phyloP scores from a whole-genome alignment of 2,113 vertebrate species.

The Sinocyclocheilus rhinocerous region DNA sequence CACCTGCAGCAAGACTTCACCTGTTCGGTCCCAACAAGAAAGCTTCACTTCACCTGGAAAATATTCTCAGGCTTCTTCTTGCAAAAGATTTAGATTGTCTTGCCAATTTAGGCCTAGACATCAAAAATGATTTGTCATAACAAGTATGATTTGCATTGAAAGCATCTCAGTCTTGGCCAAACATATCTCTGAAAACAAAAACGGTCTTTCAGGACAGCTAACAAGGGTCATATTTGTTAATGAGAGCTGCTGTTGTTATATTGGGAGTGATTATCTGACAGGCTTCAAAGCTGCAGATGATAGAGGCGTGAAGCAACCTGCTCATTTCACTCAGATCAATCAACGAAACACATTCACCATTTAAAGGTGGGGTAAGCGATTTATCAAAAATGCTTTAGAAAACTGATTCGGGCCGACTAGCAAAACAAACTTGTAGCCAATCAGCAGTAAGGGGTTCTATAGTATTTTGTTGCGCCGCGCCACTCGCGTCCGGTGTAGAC shows the following conservation, averaged over 20 bases:
- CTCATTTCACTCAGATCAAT: constrained; percentile 41
- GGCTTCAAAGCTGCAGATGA: neutral
- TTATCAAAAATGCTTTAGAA: too few relatives aligned
- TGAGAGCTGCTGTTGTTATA: neutral
- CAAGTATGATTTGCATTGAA: constrained; percentile 23
- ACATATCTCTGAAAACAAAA: neutral
- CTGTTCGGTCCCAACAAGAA: constrained; percentile 42
- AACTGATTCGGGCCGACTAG: too few relatives aligned
- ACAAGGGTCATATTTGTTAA: constrained; percentile 1
- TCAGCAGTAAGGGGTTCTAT: too few relatives aligned
- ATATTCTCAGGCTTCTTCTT: constrained; percentile 23
- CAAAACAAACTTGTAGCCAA: too few relatives aligned
- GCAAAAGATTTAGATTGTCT: constrained; percentile 26
- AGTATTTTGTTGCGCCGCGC: too few relatives aligned
- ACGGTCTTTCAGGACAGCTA: neutral
- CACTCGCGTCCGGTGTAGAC: too few relatives aligned
- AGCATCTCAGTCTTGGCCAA: constrained; percentile 7
- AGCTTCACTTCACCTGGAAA: constrained; percentile 25
- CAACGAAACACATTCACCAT: constrained; percentile 28
- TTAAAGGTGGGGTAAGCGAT: neutral
- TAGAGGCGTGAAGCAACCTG: constrained; percentile 37
- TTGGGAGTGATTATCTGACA: constrained; percentile 6
- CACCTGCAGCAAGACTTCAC: constrained; percentile 63
- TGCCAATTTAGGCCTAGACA: constrained; percentile 15
- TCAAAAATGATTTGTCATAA: constrained; percentile 30